phyloP scores from a whole-genome alignment of 2,888 invertebrate species.

The Drosophila meridionalis region DNA sequence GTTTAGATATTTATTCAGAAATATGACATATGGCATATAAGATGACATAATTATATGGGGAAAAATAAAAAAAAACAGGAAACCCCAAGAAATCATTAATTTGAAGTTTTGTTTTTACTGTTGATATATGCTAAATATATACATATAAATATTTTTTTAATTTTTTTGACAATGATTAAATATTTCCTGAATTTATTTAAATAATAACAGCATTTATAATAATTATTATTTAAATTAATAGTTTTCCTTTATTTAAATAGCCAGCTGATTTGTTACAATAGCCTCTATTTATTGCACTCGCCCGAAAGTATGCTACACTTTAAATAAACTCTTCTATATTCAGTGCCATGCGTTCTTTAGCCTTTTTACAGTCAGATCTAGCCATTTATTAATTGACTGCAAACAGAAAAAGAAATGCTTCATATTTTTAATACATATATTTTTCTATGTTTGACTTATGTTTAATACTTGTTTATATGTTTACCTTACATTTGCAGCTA shows the following conservation, averaged over 20 bases:
- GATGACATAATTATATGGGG: too few relatives aligned
- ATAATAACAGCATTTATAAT: not conserved
- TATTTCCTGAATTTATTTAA: not conserved
- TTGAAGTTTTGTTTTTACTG: too few relatives aligned
- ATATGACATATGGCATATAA: too few relatives aligned
- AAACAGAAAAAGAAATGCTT: not conserved
- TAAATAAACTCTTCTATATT: not conserved
- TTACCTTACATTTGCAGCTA: constrained; percentile 86
- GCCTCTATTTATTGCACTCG: not conserved
- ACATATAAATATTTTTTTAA: too few relatives aligned
- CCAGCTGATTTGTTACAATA: too few relatives aligned
- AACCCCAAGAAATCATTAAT: too few relatives aligned
- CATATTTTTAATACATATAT: not conserved
- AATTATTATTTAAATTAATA: not conserved
- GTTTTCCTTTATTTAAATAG: not conserved
- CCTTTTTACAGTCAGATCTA: not conserved
- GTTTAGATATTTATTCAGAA: too few relatives aligned
- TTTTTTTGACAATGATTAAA: not conserved
- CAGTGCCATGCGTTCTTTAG: not conserved
- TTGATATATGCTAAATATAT: too few relatives aligned
- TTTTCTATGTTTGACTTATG: not conserved
- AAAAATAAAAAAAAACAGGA: too few relatives aligned
- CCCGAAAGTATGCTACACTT: constrained; percentile 2
- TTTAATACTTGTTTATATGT: not conserved
- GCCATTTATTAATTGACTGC: not conserved